Evolutionary conservation across 2,113 vertebrate species (phyloP).

Genomic region (cat (Felis catus)): DNA sequence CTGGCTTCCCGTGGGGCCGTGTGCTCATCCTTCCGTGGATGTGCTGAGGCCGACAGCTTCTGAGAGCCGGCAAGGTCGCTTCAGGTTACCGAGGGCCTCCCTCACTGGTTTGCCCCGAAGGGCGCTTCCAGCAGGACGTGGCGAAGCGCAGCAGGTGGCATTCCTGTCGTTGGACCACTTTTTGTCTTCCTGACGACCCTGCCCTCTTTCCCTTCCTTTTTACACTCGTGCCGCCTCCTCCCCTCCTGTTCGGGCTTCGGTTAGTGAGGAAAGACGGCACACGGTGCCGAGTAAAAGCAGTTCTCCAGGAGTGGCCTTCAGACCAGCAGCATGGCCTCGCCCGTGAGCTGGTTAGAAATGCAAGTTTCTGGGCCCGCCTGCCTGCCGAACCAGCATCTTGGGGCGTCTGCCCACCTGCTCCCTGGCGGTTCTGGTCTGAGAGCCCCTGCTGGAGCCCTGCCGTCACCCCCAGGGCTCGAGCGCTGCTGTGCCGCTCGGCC

Average conservation of each 20-base stretch:
- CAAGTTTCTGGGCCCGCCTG: accelerated
- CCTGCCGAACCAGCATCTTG: not conserved
- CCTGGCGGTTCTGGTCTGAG: not conserved
- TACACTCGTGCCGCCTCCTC: accelerated
- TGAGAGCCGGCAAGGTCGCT: not conserved
- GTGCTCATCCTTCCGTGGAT: accelerated
- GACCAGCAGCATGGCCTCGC: not conserved
- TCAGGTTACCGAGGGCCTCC: accelerated
- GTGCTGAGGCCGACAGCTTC: accelerated
- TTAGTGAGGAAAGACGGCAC: not conserved
- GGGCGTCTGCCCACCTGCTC: accelerated
- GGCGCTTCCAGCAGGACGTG: accelerated
- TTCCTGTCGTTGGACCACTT: accelerated
- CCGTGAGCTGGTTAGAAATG: not conserved
- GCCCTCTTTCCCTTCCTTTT: no score
- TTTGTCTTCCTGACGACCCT: accelerated
- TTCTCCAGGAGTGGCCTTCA: accelerated
- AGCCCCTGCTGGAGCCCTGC: not conserved
- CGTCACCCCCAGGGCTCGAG: not conserved
- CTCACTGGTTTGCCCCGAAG: accelerated
- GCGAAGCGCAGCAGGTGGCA: accelerated
- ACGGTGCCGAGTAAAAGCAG: accelerated
- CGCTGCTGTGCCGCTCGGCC: not conserved
- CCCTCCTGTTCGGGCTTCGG: not conserved
- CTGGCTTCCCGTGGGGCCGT: accelerated